Percentiles rank a stretch among this genome's conserved stretches.
Evolutionary conservation across 2,113 vertebrate species (phyloP).

Genomic region (Zingel zingel): DNA sequence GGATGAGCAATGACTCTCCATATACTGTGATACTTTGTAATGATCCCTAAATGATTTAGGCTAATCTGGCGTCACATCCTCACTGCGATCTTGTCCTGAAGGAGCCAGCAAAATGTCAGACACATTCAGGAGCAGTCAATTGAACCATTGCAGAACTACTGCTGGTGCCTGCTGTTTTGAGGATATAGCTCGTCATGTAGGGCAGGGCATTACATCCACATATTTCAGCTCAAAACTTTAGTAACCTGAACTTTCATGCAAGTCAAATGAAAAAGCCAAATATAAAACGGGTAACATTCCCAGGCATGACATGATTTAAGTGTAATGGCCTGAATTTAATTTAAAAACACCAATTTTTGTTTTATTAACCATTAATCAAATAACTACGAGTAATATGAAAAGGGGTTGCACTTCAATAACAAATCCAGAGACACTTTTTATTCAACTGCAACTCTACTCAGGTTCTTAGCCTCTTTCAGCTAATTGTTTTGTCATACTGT

Average conservation of each 20-base stretch:
- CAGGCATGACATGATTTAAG: not conserved
- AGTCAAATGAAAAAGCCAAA: not conserved
- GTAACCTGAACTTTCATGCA: not conserved
- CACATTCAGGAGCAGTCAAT: not conserved
- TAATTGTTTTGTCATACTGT: not conserved
- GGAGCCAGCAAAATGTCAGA: slow-evolving; percentile 5
- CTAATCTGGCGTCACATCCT: slow-evolving; percentile 33
- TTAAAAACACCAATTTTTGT: not conserved
- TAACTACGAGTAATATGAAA: not conserved
- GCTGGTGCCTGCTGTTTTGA: not conserved
- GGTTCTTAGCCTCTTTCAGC: not conserved
- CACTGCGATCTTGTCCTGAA: not conserved
- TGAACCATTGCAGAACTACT: not conserved
- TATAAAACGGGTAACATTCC: not conserved
- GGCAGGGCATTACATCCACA: too few species aligned
- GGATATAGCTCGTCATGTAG: not conserved
- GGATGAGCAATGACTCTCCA: slow-evolving; percentile 30
- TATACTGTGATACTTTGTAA: slow-evolving; percentile 18
- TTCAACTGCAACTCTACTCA: not conserved
- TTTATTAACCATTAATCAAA: slow-evolving; percentile 15
- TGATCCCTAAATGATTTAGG: slow-evolving; percentile 38
- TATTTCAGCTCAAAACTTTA: not conserved
- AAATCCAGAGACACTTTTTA: not conserved
- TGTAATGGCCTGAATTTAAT: not conserved
- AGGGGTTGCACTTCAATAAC: not conserved